Percentiles rank a stretch among this genome's conserved stretches.
phyloP scores from a whole-genome alignment of 2,888 invertebrate genomes.

The Drosophila infuscata region DNA sequence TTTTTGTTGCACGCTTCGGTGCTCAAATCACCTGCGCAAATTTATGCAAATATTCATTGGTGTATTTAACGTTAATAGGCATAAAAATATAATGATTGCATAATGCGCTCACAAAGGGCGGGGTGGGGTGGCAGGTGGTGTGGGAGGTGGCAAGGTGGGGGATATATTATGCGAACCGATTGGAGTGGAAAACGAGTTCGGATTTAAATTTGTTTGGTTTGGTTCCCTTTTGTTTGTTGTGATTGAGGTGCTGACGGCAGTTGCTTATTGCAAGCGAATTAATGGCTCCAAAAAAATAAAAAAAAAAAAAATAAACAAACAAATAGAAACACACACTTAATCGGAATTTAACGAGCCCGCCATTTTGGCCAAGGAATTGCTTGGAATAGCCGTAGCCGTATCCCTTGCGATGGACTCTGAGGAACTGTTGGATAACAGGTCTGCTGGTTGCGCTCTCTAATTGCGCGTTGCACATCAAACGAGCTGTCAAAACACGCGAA shows the following conservation, averaged over 20 bases:
- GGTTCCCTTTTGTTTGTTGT: constrained; percentile 39
- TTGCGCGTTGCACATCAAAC: constrained; percentile 65
- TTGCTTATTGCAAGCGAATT: constrained; percentile 7
- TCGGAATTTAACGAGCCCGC: constrained; percentile 24
- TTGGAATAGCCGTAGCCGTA: background rate
- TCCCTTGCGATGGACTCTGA: background rate
- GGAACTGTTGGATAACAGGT: background rate
- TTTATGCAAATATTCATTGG: constrained; percentile 74
- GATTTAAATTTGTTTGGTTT: constrained; percentile 25
- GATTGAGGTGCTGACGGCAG: background rate
- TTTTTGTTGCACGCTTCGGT: constrained; percentile 55
- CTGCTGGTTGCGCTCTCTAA: constrained; percentile 34
- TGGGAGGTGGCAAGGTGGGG: no score
- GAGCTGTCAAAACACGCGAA: constrained; percentile 64
- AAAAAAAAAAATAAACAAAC: background rate
- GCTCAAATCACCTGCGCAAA: constrained; percentile 67
- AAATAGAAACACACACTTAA: constrained; percentile 9
- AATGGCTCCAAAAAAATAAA: background rate
- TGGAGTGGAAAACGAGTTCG: constrained; percentile 62
- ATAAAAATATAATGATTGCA: constrained; percentile 77
- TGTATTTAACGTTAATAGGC: constrained; percentile 74
- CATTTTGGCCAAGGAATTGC: constrained; percentile 21
- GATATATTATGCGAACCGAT: constrained; percentile 25
- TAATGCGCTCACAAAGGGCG: constrained; percentile 34
- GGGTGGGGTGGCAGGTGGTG: background rate